Evolutionary conservation across 1,140 invertebrate species (phyloP).

Genomic region (Drosophila persimilis): DNA sequence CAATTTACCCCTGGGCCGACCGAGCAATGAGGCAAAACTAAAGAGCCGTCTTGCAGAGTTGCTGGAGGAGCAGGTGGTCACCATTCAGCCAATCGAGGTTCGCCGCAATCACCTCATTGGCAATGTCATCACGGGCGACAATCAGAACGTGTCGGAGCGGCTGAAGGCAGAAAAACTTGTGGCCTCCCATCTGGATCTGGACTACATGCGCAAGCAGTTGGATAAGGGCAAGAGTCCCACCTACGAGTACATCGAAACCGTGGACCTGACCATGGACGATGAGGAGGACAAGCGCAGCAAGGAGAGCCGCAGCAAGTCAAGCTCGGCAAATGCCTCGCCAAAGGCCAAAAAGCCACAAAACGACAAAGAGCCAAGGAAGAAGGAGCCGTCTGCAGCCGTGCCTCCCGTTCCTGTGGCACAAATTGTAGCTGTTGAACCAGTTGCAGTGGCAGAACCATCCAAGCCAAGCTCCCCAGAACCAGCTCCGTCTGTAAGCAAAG

Average conservation of each 20-base stretch:
- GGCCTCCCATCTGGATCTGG: slow-evolving; percentile 51
- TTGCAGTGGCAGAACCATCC: too few species aligned
- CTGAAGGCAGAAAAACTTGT: slow-evolving; percentile 59
- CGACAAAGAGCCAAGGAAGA: slow-evolving; percentile 30
- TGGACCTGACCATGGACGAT: slow-evolving; percentile 72
- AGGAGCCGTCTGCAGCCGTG: neutral
- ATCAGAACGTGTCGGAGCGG: slow-evolving; percentile 53
- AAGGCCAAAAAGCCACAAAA: slow-evolving; percentile 47
- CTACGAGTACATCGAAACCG: slow-evolving; percentile 75
- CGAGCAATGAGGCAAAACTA: slow-evolving; percentile 52
- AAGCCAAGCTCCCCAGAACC: slow-evolving; percentile 16
- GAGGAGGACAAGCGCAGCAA: slow-evolving; percentile 57
- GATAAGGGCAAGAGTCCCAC: slow-evolving; percentile 70
- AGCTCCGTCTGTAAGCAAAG: neutral
- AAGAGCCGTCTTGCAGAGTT: slow-evolving; percentile 32
- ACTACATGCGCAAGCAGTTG: slow-evolving; percentile 72
- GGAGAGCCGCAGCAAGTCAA: slow-evolving; percentile 34
- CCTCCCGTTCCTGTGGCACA: neutral
- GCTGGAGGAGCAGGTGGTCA: slow-evolving; percentile 66
- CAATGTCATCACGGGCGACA: slow-evolving; percentile 49
- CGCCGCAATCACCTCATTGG: slow-evolving; percentile 78
- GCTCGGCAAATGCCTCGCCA: slow-evolving; percentile 37
- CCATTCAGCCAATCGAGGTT: slow-evolving; percentile 68
- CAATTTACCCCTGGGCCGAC: slow-evolving; percentile 71
- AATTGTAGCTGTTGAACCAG: too few species aligned